Evolutionary conservation across 1,140 invertebrate genomes (phyloP).

Genomic region (Scaptomyza montana): DNA sequence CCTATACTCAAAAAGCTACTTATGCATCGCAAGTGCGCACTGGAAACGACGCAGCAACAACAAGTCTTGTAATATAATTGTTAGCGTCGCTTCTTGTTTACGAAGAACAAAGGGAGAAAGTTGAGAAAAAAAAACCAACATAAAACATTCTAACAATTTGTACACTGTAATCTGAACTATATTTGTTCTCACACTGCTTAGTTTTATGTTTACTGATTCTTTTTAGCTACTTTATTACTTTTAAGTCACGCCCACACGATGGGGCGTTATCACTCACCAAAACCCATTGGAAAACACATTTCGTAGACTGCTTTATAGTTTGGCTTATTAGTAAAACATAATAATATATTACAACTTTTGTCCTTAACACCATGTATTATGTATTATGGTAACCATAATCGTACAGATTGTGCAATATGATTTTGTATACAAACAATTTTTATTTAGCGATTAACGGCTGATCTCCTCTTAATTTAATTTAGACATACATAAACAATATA

Average conservation of each 20-base stretch:
- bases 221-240: constrained; percentile 30
- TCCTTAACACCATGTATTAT: constrained; percentile 32
- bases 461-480: constrained; percentile 80
- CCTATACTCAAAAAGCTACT: constrained; percentile 84
- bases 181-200: constrained; percentile 25
- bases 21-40: constrained; percentile 74
- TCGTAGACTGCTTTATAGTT: constrained; percentile 66
- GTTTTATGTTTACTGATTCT: constrained; percentile 28
- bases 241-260: constrained; percentile 28
- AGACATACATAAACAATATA: constrained; percentile 19
- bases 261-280: constrained; percentile 62
- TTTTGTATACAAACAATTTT: constrained; percentile 61
- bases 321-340: constrained; percentile 50
- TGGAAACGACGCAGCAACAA: constrained; percentile 45
- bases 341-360: neutral
- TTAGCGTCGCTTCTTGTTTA: constrained; percentile 42
- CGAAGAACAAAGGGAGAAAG: constrained; percentile 23
- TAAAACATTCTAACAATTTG: constrained; percentile 51
- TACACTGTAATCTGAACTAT: constrained; percentile 30
- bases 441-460: constrained; percentile 62
- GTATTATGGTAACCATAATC: constrained; percentile 59
- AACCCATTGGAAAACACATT: constrained; percentile 69
- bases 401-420: constrained; percentile 73
- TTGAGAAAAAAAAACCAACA: constrained; percentile 19
- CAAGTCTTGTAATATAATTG: constrained; percentile 1